Evolutionary conservation across 2,113 vertebrate species (phyloP).

Genomic region (Garra rufa): DNA sequence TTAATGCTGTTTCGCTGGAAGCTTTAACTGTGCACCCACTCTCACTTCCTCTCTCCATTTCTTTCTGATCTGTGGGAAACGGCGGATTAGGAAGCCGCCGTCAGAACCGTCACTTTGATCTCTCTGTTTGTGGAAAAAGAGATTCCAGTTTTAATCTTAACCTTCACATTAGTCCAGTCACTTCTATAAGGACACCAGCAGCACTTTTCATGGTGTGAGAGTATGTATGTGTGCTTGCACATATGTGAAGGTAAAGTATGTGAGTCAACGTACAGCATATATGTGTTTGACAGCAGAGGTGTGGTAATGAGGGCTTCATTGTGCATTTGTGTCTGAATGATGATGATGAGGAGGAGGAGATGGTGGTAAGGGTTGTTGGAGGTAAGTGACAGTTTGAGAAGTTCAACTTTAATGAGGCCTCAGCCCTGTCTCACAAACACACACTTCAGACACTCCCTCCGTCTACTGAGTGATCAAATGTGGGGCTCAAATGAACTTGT

Average conservation of each 20-base stretch:
- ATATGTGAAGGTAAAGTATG: neutral
- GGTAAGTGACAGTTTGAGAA: neutral
- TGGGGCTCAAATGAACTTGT: constrained; percentile 13
- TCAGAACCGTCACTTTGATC: constrained; percentile 29
- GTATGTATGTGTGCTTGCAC: neutral
- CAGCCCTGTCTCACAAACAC: neutral
- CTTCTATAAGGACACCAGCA: neutral
- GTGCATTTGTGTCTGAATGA: neutral
- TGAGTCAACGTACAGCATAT: neutral
- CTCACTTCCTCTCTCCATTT: constrained; percentile 7
- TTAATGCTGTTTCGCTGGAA: neutral
- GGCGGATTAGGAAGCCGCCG: neutral
- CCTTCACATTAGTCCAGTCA: neutral
- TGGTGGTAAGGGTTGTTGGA: neutral
- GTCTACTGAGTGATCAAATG: constrained; percentile 6
- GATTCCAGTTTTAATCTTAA: constrained; percentile 31
- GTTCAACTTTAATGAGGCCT: neutral
- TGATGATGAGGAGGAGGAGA: neutral
- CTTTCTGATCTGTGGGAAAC: constrained; percentile 12
- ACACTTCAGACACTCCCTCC: neutral
- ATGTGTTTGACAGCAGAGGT: neutral
- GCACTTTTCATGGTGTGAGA: neutral
- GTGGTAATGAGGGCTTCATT: neutral
- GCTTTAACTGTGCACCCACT: neutral
- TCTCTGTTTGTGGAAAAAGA: neutral